A percentile compares a stretch with the other conserved stretches of the same genome.
phyloP scores from a whole-genome alignment of 2,113 vertebrate species.

The Osmerus mordax region DNA sequence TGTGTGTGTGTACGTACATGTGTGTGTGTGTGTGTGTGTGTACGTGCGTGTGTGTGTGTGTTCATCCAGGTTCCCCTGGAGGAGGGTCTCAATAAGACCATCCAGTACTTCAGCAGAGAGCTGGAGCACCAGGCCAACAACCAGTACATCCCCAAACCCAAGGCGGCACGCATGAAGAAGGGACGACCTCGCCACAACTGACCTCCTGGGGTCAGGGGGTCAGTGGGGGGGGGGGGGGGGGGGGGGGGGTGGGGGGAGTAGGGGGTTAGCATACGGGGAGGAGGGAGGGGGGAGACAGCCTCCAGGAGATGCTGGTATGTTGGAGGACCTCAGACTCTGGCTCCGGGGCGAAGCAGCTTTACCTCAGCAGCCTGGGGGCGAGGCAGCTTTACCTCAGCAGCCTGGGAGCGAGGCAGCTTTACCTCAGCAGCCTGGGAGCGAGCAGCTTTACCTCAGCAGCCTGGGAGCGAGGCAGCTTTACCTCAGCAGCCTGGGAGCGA shows the following conservation, averaged over 20 bases:
- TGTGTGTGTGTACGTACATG: neutral
- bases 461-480: no score
- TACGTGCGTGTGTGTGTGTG: neutral
- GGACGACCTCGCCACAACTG: slow-evolving; percentile 87
- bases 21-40: neutral
- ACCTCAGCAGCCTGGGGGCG: no score
- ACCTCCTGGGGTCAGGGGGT: slow-evolving; percentile 4
- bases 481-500: no score
- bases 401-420: no score
- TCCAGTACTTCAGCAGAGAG: slow-evolving; percentile 96
- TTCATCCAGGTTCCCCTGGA: slow-evolving; percentile 87
- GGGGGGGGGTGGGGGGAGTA: neutral
- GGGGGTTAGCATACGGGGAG: no score
- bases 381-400: no score
- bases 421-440: no score
- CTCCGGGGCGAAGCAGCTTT: slow-evolving; percentile 9
- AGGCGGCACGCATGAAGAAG: slow-evolving; percentile 95
- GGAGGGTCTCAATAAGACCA: slow-evolving; percentile 97
- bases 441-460: no score
- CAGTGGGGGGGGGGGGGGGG: no score
- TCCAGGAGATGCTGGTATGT: slow-evolving; percentile 31
- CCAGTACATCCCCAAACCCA: slow-evolving; percentile 98
- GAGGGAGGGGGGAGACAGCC: slow-evolving; percentile 23
- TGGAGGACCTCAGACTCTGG: slow-evolving; percentile 23
- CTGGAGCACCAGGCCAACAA: slow-evolving; percentile 98